phyloP scores from a whole-genome alignment of 2,888 invertebrate genomes.

The Drosophila colorata region DNA sequence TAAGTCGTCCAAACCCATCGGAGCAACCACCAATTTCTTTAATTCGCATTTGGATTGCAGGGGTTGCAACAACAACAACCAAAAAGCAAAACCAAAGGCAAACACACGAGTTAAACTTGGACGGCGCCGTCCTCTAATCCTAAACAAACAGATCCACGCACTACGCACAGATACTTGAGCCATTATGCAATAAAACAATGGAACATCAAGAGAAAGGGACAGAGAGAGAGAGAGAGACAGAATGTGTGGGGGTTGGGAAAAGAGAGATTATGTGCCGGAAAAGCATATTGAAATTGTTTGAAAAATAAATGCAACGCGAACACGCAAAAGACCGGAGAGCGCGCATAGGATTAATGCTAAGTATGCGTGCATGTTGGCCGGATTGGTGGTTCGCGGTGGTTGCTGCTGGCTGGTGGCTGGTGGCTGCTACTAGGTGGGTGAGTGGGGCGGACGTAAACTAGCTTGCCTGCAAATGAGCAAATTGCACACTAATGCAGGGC shows the following conservation, averaged over 20 bases:
- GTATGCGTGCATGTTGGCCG: slow-evolving; percentile 44
- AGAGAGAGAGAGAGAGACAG: too few species aligned
- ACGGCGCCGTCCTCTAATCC: slow-evolving; percentile 59
- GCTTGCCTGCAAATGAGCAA: slow-evolving; percentile 78
- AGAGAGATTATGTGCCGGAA: slow-evolving; percentile 57
- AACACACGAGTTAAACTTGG: slow-evolving; percentile 59
- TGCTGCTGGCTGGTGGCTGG: slow-evolving; percentile 16
- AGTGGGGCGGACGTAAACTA: slow-evolving; percentile 56
- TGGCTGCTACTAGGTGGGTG: slow-evolving; percentile 11
- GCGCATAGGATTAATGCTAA: slow-evolving; percentile 63
- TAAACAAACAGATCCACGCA: slow-evolving; percentile 66
- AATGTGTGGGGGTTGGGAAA: slow-evolving; percentile 5
- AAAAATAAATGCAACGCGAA: slow-evolving; percentile 72
- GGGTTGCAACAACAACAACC: slow-evolving; percentile 38
- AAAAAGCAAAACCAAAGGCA: slow-evolving; percentile 47
- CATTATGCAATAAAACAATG: slow-evolving; percentile 79
- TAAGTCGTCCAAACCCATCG: slow-evolving; percentile 23
- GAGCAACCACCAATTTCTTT: slow-evolving; percentile 31
- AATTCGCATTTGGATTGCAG: slow-evolving; percentile 9
- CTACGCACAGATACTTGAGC: slow-evolving; percentile 58
- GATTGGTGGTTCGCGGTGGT: slow-evolving; percentile 25
- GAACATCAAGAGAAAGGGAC: slow-evolving; percentile 5
- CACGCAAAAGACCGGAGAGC: slow-evolving; percentile 26
- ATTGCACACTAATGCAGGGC: slow-evolving; percentile 79
- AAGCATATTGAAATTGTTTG: slow-evolving; percentile 80